Percentiles rank a stretch among this genome's conserved stretches.
Conservation (phyloP, 1,140 invertebrate species). For the Caenorhabditis tropicalis region DNA sequence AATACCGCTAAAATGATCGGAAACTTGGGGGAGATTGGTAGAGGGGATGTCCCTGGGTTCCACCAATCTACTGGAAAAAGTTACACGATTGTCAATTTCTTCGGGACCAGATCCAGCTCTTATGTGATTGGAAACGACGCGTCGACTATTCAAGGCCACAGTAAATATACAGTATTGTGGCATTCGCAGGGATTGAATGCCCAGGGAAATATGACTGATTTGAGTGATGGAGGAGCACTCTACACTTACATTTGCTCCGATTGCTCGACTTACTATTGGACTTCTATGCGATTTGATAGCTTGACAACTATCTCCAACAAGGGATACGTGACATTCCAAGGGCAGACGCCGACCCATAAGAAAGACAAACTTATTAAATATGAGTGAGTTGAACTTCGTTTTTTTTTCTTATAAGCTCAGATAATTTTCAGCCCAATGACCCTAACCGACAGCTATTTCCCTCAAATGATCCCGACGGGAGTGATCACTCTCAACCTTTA, state of each 20-base stretch:
- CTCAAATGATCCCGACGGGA: background rate
- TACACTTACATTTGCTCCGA: background rate
- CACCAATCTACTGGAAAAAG: background rate
- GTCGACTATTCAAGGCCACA: background rate
- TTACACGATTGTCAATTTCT: background rate
- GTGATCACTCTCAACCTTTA: background rate
- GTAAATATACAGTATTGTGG: too few species aligned
- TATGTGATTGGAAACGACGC: background rate
- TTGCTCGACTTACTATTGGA: background rate
- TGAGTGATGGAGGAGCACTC: background rate
- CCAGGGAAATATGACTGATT: too few species aligned
- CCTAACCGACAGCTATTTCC: background rate
- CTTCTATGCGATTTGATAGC: background rate
- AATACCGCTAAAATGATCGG: background rate
- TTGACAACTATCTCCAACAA: background rate
- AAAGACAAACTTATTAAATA: background rate
- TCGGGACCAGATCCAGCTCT: background rate
- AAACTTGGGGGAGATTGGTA: background rate
- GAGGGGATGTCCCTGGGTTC: too few species aligned
- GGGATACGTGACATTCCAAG: background rate
- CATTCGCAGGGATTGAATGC: too few species aligned
- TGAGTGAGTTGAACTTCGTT: slow-evolving; percentile 12
- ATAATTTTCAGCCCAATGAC: background rate
- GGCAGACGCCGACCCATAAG: slow-evolving; percentile 14
- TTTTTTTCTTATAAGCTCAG: too few species aligned